Evolutionary conservation across 2,797 vertebrate genomes (phyloP).

Genomic region (Xiphorhynchus erythropygius): DNA sequence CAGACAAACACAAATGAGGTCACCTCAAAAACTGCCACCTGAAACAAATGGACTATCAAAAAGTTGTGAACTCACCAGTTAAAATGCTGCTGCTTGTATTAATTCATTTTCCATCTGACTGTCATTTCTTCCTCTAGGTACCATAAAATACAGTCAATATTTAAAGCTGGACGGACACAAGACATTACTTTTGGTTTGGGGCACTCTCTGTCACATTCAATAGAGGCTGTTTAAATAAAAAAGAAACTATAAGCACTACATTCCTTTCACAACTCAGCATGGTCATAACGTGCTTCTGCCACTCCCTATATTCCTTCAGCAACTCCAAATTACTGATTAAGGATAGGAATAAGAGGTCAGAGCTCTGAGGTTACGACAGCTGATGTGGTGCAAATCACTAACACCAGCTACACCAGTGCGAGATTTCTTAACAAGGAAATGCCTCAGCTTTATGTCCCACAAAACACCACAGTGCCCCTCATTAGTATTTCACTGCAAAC

Average conservation of each 20-base stretch:
- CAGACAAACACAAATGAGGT: not conserved
- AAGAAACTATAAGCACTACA: not conserved
- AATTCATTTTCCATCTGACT: not conserved
- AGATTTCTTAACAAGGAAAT: not conserved
- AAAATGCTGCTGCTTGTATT: not conserved
- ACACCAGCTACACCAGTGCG: not conserved
- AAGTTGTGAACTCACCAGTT: not conserved
- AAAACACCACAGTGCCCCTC: not conserved
- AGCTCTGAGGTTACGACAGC: not conserved
- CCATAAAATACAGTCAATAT: not conserved
- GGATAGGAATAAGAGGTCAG: not conserved
- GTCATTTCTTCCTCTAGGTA: not conserved
- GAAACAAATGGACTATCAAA: not conserved
- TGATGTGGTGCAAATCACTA: not conserved
- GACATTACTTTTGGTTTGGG: not conserved
- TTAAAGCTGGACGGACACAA: not conserved
- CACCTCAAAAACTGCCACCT: not conserved
- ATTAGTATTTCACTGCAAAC: not conserved
- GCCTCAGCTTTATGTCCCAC: not conserved
- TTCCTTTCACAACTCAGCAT: not conserved
- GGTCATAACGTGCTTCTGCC: not conserved
- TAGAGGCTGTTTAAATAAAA: not conserved
- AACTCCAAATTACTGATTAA: not conserved
- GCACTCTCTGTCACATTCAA: not conserved
- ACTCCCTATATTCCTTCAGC: not conserved